These are phyloP conservation scores for Scleropages formosus DNA, from an alignment of 2,797 vertebrate genomes.

Conservation along the genomic window DNA sequence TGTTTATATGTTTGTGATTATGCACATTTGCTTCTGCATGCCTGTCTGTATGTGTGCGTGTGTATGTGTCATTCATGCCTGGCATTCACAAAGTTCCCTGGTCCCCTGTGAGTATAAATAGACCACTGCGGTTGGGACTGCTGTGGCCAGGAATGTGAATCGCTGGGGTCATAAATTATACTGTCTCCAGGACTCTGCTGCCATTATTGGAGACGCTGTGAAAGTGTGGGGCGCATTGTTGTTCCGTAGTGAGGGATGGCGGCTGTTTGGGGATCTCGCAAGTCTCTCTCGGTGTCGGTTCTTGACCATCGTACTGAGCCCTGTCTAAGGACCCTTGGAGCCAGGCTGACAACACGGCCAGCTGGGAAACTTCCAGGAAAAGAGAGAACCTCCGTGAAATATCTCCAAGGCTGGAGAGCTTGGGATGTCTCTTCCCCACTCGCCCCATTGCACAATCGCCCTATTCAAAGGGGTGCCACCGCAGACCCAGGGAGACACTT, in stretches of 20 bases:
- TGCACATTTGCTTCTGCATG: neutral
- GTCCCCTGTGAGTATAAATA: slow-evolving; percentile 58
- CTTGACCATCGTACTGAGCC: no score
- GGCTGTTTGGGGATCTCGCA: neutral
- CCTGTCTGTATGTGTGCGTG: neutral
- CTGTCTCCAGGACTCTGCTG: slow-evolving; percentile 1
- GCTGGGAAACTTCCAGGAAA: slow-evolving; percentile 44
- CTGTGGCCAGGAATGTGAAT: slow-evolving; percentile 51
- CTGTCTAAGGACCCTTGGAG: neutral
- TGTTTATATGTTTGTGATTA: neutral
- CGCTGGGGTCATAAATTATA: slow-evolving; percentile 57
- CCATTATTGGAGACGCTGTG: neutral
- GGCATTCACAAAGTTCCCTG: slow-evolving; percentile 29
- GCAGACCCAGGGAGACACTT: slow-evolving; percentile 54
- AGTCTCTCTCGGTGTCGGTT: neutral
- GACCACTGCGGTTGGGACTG: slow-evolving; percentile 45
- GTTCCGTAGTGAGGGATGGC: neutral
- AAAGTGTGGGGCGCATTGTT: neutral
- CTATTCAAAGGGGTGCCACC: slow-evolving; percentile 53
- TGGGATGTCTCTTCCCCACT: slow-evolving; percentile 52
- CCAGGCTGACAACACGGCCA: slow-evolving; percentile 29
- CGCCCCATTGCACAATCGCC: slow-evolving; percentile 50
- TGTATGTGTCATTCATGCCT: slow-evolving; percentile 2
- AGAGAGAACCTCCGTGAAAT: slow-evolving; percentile 45
- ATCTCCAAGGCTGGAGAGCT: slow-evolving; percentile 42